These are phyloP conservation scores for Polyploca ridens DNA, from an alignment of 2,888 invertebrate species.

Conservation along the genomic window DNA sequence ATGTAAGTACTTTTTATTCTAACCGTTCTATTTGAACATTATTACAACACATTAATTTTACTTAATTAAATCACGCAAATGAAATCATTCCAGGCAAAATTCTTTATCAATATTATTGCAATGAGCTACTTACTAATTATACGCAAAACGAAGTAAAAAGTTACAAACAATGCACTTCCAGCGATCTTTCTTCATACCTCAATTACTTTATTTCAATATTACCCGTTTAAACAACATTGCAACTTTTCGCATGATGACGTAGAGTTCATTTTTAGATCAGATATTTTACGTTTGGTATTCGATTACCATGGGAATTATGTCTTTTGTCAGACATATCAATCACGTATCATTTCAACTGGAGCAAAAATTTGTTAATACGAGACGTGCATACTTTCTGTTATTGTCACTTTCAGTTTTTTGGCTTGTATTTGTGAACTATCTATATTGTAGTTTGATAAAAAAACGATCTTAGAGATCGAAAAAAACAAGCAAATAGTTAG, in stretches of 20 bases:
- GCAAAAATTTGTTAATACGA: conserved; percentile 1
- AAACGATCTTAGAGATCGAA: too few species aligned
- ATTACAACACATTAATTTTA: too few species aligned
- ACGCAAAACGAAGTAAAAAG: conserved; percentile 4
- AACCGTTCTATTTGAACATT: too few species aligned
- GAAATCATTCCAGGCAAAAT: not conserved
- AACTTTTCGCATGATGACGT: not conserved
- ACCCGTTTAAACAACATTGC: not conserved
- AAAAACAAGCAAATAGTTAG: too few species aligned
- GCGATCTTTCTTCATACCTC: not conserved
- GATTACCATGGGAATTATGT: not conserved
- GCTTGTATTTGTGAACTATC: too few species aligned
- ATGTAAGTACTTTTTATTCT: too few species aligned
- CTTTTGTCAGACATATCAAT: not conserved
- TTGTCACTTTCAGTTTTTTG: too few species aligned
- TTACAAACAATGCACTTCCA: not conserved
- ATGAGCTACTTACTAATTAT: not conserved
- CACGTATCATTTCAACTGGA: not conserved
- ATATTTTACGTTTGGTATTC: not conserved
- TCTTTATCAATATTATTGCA: conserved; percentile 4
- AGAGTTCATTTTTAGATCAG: not conserved
- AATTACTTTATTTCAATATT: not conserved
- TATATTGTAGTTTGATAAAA: too few species aligned
- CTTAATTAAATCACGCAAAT: not conserved
- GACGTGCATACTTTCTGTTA: too few species aligned